Conservation (phyloP, 2,888 invertebrate species). For the Drosophila nr. perissopoda region DNA sequence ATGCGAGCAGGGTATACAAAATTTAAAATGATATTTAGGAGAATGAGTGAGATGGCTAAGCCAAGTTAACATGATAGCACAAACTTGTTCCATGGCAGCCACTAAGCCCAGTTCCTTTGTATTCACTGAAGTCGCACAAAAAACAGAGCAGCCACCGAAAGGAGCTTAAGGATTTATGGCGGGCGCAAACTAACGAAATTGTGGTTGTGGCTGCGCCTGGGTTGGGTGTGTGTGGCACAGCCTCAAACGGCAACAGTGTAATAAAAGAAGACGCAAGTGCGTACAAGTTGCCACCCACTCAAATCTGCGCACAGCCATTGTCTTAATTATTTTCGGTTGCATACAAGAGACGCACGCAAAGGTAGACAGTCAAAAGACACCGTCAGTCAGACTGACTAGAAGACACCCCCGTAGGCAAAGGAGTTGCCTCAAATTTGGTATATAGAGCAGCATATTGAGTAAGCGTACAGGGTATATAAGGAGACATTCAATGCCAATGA, state of each 20-base stretch:
- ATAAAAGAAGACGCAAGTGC: conserved; percentile 69
- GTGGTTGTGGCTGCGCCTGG: neutral
- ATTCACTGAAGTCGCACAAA: conserved; percentile 28
- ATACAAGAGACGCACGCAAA: conserved; percentile 49
- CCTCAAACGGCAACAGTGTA: conserved; percentile 47
- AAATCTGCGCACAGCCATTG: neutral
- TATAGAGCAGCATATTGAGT: neutral
- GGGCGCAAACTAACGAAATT: conserved; percentile 18
- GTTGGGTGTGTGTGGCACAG: conserved; percentile 1
- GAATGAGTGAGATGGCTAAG: conserved; percentile 10
- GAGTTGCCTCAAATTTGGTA: neutral
- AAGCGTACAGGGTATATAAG: neutral
- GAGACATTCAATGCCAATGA: neutral
- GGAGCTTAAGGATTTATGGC: conserved; percentile 68
- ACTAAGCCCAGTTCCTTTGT: conserved; percentile 34
- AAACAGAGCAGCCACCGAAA: conserved; percentile 39
- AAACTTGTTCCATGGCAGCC: conserved; percentile 8
- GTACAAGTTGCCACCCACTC: conserved; percentile 49
- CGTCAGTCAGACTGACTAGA: conserved; percentile 12
- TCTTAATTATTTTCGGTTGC: conserved; percentile 10
- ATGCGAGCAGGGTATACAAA: neutral
- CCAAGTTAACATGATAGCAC: conserved; percentile 6
- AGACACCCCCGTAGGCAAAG: neutral
- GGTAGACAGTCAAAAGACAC: conserved; percentile 14
- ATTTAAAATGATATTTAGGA: conserved; percentile 5